Evolutionary conservation across 92 coral and sea anemone species (phyloP).

Genomic region (Galaxea fascicularis): DNA sequence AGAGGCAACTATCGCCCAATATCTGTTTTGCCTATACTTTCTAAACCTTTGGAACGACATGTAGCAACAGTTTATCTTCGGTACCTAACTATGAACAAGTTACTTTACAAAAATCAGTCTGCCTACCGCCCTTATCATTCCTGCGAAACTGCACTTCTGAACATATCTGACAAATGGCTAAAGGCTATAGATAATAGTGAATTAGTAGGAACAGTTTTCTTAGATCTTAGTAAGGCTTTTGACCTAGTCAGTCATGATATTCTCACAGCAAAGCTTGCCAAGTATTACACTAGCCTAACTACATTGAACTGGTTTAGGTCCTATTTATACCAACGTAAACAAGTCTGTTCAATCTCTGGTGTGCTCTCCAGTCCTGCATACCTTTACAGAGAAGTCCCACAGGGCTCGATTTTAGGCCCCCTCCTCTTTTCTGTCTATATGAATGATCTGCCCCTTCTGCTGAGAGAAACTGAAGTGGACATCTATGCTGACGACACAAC

Average conservation of each 20-base stretch:
- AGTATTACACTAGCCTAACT: conserved; percentile 32
- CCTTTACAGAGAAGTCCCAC: conserved; percentile 29
- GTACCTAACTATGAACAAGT: too few relatives aligned
- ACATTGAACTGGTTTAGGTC: background rate
- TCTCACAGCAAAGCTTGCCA: conserved; percentile 44
- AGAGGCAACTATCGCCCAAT: too few relatives aligned
- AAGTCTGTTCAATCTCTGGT: conserved; percentile 51
- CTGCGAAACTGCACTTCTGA: conserved; percentile 60
- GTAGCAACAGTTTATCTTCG: too few relatives aligned
- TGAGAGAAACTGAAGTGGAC: too few relatives aligned
- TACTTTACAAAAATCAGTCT: conserved; percentile 24
- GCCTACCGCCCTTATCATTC: conserved; percentile 45
- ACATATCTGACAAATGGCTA: conserved; percentile 45
- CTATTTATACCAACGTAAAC: conserved; percentile 22
- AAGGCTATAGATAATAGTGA: too few relatives aligned
- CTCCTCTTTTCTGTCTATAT: too few relatives aligned
- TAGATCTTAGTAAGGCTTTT: too few relatives aligned
- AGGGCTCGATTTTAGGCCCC: background rate
- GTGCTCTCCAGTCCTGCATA: conserved; percentile 26
- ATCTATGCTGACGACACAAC: too few relatives aligned
- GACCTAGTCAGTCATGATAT: conserved; percentile 49
- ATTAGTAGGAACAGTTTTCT: conserved; percentile 42
- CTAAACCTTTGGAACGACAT: too few relatives aligned
- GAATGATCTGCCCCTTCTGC: too few relatives aligned
- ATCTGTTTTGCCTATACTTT: too few relatives aligned